phyloP scores from a whole-genome alignment of 2,888 invertebrate species.

The Odontocerum albicorne region DNA sequence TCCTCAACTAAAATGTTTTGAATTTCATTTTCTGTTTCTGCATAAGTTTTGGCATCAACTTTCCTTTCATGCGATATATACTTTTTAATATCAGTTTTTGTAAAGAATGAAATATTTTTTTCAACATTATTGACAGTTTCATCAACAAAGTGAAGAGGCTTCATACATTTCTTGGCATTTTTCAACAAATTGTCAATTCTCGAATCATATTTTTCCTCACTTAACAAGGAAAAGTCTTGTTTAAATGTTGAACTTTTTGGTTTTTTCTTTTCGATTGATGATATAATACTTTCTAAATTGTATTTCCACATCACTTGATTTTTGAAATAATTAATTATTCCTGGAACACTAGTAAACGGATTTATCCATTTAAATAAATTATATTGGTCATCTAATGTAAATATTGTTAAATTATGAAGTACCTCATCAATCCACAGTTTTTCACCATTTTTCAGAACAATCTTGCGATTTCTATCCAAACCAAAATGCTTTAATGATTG shows the following conservation, averaged over 20 bases:
- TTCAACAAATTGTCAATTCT: slow-evolving; percentile 17
- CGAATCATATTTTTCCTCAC: slow-evolving; percentile 13
- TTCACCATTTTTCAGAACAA: slow-evolving; percentile 24
- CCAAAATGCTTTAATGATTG: slow-evolving; percentile 5
- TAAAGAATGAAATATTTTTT: slow-evolving; percentile 17
- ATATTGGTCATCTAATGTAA: slow-evolving; percentile 9
- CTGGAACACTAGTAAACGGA: slow-evolving; percentile 9
- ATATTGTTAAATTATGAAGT: neutral
- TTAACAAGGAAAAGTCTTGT: neutral
- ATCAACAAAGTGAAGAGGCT: slow-evolving; percentile 13
- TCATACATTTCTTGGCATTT: slow-evolving; percentile 18
- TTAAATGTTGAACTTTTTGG: neutral
- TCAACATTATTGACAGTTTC: slow-evolving; percentile 1
- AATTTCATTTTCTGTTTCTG: slow-evolving; percentile 18
- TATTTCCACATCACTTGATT: slow-evolving; percentile 16
- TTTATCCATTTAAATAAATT: slow-evolving; percentile 14
- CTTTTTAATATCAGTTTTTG: slow-evolving; percentile 19
- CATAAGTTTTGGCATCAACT: slow-evolving; percentile 19
- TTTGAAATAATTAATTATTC: slow-evolving; percentile 2
- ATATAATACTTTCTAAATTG: neutral
- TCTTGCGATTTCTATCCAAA: slow-evolving; percentile 17
- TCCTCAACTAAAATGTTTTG: slow-evolving; percentile 17
- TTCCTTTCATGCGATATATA: slow-evolving; percentile 13
- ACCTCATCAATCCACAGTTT: slow-evolving; percentile 15
- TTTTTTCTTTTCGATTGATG: slow-evolving; percentile 7